Percentiles rank a stretch among this genome's conserved stretches.
Conservation (phyloP, 2,797 vertebrate genomes). For the Syncerus caffer region DNA sequence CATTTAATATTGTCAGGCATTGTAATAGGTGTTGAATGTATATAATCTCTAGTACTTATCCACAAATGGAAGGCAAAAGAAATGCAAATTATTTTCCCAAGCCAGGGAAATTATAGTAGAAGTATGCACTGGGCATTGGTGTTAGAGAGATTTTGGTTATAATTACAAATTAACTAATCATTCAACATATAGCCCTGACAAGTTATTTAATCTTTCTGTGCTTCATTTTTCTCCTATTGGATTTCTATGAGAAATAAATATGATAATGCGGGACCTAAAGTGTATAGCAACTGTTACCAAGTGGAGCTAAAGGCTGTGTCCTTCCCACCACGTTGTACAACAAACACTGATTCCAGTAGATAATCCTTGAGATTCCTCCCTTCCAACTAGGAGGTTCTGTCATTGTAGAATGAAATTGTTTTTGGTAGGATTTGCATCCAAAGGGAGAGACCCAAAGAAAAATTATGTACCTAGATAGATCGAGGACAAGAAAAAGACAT, state of each 20-base stretch:
- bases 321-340: not conserved
- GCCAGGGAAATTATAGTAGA: not conserved
- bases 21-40: not conserved
- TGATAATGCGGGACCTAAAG: not conserved
- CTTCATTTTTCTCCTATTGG: not conserved
- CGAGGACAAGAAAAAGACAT: not conserved
- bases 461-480: not conserved
- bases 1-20: not conserved
- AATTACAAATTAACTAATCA: not conserved
- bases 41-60: not conserved
- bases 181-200: not conserved
- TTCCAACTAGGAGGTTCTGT: not conserved
- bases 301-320: not conserved
- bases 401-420: not conserved
- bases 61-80: not conserved
- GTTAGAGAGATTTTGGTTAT: not conserved
- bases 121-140: not conserved
- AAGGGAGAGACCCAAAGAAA: not conserved
- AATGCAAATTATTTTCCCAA: conserved; percentile 15
- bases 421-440: not conserved
- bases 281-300: not conserved
- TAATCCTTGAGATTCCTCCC: not conserved
- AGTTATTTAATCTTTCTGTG: not conserved
- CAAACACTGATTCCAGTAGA: not conserved
- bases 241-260: not conserved